phyloP scores from a whole-genome alignment of 2,888 invertebrate genomes.

The Fabriciana adippe region DNA sequence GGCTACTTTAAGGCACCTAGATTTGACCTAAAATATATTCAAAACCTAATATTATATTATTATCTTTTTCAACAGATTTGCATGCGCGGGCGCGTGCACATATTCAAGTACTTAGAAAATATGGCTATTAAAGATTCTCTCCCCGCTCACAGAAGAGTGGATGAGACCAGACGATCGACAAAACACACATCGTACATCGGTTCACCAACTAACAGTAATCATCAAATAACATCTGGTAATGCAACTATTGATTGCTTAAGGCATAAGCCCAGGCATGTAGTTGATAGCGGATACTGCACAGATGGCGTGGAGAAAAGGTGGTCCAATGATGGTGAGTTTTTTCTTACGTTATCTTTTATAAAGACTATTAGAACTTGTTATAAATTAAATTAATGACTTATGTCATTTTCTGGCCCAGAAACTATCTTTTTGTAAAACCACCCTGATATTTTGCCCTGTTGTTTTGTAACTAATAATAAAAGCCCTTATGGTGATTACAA shows the following conservation, averaged over 20 bases:
- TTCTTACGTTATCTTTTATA: not conserved
- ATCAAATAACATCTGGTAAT: slow-evolving; percentile 72
- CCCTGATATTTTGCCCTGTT: too few relatives aligned
- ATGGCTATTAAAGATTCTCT: slow-evolving; percentile 88
- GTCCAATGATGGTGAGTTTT: slow-evolving; percentile 87
- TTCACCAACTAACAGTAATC: slow-evolving; percentile 56
- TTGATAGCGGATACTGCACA: slow-evolving; percentile 95
- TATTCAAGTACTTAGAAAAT: slow-evolving; percentile 96
- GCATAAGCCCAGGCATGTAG: slow-evolving; percentile 85
- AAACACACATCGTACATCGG: slow-evolving; percentile 72
- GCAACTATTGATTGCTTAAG: slow-evolving; percentile 77
- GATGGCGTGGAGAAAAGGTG: slow-evolving; percentile 92
- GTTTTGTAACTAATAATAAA: too few relatives aligned
- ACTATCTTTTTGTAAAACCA: too few relatives aligned
- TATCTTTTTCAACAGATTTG: slow-evolving; percentile 85
- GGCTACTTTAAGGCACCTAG: too few relatives aligned
- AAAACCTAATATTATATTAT: not conserved
- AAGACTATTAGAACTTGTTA: not conserved
- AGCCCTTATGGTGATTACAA: too few relatives aligned
- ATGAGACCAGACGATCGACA: slow-evolving; percentile 72
- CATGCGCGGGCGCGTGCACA: slow-evolving; percentile 95
- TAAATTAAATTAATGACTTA: not conserved
- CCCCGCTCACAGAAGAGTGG: slow-evolving; percentile 75
- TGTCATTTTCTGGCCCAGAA: too few relatives aligned
- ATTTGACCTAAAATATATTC: not conserved